These are phyloP conservation scores for Latrodectus elegans DNA, from an alignment of 2,888 invertebrate species.

Conservation along the genomic window DNA sequence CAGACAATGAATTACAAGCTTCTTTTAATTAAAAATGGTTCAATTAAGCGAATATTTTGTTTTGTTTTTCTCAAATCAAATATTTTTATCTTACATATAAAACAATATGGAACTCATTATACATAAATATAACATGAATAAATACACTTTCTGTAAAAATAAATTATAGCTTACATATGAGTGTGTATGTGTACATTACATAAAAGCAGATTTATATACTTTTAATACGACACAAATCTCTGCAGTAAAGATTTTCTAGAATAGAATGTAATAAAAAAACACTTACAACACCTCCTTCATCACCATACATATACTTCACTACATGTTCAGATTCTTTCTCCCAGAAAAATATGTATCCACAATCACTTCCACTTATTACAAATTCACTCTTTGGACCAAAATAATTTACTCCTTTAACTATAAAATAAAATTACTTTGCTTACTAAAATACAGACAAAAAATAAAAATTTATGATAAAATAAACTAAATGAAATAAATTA, in stretches of 20 bases:
- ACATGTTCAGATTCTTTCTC: conserved; percentile 90
- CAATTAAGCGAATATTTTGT: no score
- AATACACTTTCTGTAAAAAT: not conserved
- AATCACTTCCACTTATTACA: conserved; percentile 94
- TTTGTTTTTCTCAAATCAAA: no score
- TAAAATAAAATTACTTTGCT: conserved; percentile 69
- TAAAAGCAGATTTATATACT: not conserved
- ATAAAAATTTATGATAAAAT: no score
- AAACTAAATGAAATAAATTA: no score
- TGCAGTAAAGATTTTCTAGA: not conserved
- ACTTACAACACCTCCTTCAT: conserved; percentile 88
- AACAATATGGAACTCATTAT: not conserved
- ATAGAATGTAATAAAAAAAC: not conserved
- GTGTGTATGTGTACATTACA: not conserved
- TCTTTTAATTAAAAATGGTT: no score
- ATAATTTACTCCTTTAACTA: conserved; percentile 93
- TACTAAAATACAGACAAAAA: no score
- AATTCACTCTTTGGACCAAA: conserved; percentile 94
- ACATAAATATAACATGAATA: not conserved
- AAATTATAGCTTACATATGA: not conserved
- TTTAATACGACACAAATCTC: not conserved
- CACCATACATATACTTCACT: conserved; percentile 90
- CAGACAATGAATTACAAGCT: no score
- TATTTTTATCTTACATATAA: not conserved
- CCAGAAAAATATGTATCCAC: conserved; percentile 90